Conservation (phyloP, 1,140 invertebrate species). For the Microplitis demolitor region DNA sequence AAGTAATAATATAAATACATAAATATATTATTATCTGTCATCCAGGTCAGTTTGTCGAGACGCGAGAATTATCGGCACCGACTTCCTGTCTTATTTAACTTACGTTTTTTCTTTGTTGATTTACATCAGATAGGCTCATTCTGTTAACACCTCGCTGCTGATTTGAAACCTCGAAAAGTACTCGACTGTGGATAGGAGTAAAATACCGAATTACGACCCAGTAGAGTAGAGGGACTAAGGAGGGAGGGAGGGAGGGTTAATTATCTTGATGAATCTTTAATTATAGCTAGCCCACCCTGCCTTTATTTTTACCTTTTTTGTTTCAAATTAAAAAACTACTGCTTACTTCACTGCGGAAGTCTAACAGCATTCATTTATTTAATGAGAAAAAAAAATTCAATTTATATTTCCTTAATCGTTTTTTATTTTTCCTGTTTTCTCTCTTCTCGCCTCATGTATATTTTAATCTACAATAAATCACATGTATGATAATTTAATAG, state of each 20-base stretch:
- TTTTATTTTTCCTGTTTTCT: too few species aligned
- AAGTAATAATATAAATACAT: not conserved
- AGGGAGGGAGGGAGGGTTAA: conserved; percentile 39
- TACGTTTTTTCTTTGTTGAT: not conserved
- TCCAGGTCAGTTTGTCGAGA: too few species aligned
- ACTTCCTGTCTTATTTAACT: not conserved
- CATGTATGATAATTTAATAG: too few species aligned
- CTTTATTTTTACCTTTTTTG: conserved; percentile 31
- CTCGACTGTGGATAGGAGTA: too few species aligned
- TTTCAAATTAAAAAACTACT: conserved; percentile 19
- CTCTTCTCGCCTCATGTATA: too few species aligned
- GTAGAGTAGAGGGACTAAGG: not conserved
- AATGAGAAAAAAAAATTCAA: too few species aligned
- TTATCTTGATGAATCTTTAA: conserved; percentile 48
- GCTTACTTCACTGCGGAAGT: not conserved
- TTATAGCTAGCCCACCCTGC: conserved; percentile 20
- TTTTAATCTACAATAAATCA: too few species aligned
- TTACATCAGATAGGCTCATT: not conserved
- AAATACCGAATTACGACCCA: too few species aligned
- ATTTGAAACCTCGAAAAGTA: not conserved
- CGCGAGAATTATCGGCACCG: too few species aligned
- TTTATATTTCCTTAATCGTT: too few species aligned
- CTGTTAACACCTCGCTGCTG: not conserved
- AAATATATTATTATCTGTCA: not conserved
- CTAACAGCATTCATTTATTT: too few species aligned